Conservation (phyloP, 2,888 invertebrate species). For the Helobdella robusta region DNA sequence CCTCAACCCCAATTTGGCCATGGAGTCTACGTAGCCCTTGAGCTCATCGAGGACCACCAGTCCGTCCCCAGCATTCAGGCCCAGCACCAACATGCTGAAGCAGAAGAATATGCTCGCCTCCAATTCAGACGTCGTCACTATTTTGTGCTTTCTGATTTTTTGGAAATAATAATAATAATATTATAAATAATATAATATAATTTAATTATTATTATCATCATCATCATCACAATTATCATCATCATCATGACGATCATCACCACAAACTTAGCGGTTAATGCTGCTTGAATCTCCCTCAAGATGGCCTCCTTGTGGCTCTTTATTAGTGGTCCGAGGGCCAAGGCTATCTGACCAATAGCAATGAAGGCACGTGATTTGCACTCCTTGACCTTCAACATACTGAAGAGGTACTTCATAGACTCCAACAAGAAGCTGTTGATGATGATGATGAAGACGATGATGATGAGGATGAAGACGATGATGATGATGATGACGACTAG, state of each 20-base stretch:
- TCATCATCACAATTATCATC: no score
- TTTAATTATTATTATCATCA: not conserved
- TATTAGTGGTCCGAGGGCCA: slow-evolving; percentile 69
- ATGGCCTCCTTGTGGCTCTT: slow-evolving; percentile 70
- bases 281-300: slow-evolving; percentile 69
- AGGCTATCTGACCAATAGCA: slow-evolving; percentile 78
- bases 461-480: no score
- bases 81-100: slow-evolving; percentile 77
- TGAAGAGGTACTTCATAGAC: slow-evolving; percentile 67
- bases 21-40: slow-evolving; percentile 70
- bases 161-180: not conserved
- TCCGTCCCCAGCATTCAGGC: slow-evolving; percentile 58
- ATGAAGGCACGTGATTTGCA: slow-evolving; percentile 79
- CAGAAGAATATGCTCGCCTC: slow-evolving; percentile 88
- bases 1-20: slow-evolving; percentile 79
- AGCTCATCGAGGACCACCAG: slow-evolving; percentile 57
- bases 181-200: not conserved
- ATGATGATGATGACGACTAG: no score
- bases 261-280: slow-evolving; percentile 56
- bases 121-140: slow-evolving; percentile 37
- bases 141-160: no score
- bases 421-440: slow-evolving; percentile 43
- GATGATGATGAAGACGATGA: not conserved
- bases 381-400: slow-evolving; percentile 60
- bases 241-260: no score